Evolutionary conservation across 1,140 invertebrate species (phyloP), one percentile per base, ranked within the genome.

Genomic region (Heliconius melpomene): DNA sequence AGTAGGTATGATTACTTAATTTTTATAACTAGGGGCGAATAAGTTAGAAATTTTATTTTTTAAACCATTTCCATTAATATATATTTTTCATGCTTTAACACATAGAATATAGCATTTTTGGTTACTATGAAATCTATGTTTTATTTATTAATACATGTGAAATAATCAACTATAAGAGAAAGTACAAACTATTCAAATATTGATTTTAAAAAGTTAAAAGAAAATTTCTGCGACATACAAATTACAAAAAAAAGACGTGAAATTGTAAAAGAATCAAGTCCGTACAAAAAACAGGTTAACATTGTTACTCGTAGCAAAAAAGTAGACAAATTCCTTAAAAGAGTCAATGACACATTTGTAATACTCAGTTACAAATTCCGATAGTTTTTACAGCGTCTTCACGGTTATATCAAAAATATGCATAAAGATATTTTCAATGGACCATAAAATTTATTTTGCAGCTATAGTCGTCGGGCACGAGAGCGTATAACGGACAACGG

Each of bases 401-500:
- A 84, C 83, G 83, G 80, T 81, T 84, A 76, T 84, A 82, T 81
- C 76, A 79, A 83, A 85, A 80, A 83, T 83, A 83, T 83, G 82
- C 80, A 83, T 83, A 83, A 81, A 81, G 79, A 72, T 79, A 84
- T 85, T 83, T 82, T 74, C 80, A 80, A 85, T 83, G 79, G 79
- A 80, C 79, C 78, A 82, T 82, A 72, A 82, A 80, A 82, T 79
- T 82, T 82, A 80, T 81, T 79, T 78, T 76, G 83, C 80, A 81
- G 36, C 74, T 75, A 75, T 74, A 74, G 79, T 79, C 83, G 79
- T 73, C 76, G 77, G 74, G 77, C 78, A 52, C 78, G 76, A 86
- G 82, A 84, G 81, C 72, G 81, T 86, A 84, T 86, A 86, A 88
- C 87, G 85, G 88, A 89, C 32, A 32, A 29, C 29, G 2, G 88